Percentiles rank a stretch among this genome's conserved stretches.
These are phyloP conservation scores for Drosophila paranaensis DNA, from an alignment of 2,888 invertebrate genomes.

Conservation along the genomic window DNA sequence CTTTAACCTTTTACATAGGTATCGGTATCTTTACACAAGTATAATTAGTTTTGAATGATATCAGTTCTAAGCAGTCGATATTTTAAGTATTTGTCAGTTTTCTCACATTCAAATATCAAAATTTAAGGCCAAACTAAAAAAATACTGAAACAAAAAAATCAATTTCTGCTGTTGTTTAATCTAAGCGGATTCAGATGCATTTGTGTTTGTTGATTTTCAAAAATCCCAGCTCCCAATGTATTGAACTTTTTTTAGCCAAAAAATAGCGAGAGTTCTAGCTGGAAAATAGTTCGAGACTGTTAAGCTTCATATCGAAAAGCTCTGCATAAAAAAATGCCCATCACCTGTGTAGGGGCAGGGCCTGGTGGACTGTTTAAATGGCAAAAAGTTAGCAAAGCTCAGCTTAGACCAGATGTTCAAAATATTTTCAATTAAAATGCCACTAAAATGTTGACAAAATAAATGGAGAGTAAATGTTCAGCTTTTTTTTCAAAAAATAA, in stretches of 20 bases:
- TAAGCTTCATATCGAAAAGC: neutral
- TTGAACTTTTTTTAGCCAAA: neutral
- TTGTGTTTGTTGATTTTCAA: neutral
- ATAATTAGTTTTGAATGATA: too few species aligned
- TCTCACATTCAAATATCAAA: neutral
- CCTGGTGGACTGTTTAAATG: neutral
- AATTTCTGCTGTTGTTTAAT: neutral
- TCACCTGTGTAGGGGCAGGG: neutral
- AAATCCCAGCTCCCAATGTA: neutral
- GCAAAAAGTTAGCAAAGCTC: conserved; percentile 3
- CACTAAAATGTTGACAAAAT: conserved; percentile 1
- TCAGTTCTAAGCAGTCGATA: too few species aligned
- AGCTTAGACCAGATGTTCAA: conserved; percentile 1
- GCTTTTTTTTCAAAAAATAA: neutral
- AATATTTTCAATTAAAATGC: conserved; percentile 4
- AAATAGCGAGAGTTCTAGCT: neutral
- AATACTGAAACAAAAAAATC: neutral
- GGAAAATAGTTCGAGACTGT: neutral
- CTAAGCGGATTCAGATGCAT: neutral
- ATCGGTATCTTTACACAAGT: too few species aligned
- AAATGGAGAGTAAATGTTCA: neutral
- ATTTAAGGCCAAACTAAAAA: neutral
- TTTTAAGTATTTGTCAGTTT: too few species aligned
- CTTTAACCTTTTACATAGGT: too few species aligned
- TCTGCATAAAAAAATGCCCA: neutral